These are phyloP conservation scores for Taeniopygia guttata DNA, from an alignment of 2,797 vertebrate genomes.

Conservation along the genomic window DNA sequence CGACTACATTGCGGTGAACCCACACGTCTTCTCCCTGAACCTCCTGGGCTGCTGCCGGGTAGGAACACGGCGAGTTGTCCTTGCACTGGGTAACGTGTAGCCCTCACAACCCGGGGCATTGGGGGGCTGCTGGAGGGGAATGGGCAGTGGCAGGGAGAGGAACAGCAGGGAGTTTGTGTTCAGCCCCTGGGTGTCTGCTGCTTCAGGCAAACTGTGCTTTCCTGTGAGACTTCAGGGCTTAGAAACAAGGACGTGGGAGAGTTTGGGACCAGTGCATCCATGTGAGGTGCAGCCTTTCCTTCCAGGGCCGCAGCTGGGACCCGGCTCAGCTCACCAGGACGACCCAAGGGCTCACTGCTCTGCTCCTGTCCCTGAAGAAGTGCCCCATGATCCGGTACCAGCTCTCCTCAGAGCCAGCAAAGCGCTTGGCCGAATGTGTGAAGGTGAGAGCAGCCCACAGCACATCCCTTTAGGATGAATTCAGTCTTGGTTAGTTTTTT, in stretches of 20 bases:
- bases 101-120: fast-evolving
- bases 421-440: constrained; percentile 88
- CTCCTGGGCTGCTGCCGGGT: constrained; percentile 88
- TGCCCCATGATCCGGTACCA: constrained; percentile 98
- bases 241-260: background rate
- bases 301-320: constrained; percentile 90
- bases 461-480: background rate
- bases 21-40: constrained; percentile 95
- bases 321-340: constrained; percentile 83
- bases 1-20: constrained; percentile 95
- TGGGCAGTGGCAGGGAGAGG: background rate
- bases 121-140: background rate
- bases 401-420: constrained; percentile 90
- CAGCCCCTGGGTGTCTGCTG: background rate
- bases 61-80: background rate
- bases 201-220: background rate
- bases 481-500: background rate
- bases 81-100: background rate
- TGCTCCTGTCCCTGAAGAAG: constrained; percentile 94
- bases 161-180: fast-evolving
- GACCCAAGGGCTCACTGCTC: constrained; percentile 92
- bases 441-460: constrained; percentile 75
- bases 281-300: background rate
- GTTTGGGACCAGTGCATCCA: fast-evolving
- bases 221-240: background rate